phyloP scores from a whole-genome alignment of 2,113 vertebrate genomes.

The Epinephelus cyanopodus region DNA sequence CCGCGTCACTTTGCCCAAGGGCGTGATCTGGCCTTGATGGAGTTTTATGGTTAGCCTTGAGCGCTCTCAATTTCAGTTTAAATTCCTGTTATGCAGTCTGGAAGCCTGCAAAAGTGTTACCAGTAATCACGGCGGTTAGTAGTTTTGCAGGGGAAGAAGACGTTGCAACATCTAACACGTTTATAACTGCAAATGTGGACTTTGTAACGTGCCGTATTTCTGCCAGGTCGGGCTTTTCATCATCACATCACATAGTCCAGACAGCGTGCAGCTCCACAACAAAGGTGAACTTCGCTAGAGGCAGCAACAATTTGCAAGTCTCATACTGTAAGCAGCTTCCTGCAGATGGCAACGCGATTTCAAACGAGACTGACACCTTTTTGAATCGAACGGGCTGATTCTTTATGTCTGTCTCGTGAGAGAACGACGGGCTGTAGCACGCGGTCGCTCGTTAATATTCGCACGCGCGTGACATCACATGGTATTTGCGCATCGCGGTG shows the following conservation, averaged over 20 bases:
- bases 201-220: neutral
- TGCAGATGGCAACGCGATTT: slow-evolving; percentile 52
- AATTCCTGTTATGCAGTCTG: slow-evolving; percentile 31
- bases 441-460: slow-evolving; percentile 44
- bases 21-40: slow-evolving; percentile 58
- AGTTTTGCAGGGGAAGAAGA: slow-evolving; percentile 3
- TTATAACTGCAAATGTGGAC: neutral
- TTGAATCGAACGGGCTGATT: slow-evolving; percentile 11
- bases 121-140: slow-evolving; percentile 5
- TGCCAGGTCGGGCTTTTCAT: neutral
- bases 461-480: slow-evolving; percentile 39
- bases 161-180: neutral
- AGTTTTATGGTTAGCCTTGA: slow-evolving; percentile 46
- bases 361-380: slow-evolving; percentile 29
- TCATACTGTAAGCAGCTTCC: slow-evolving; percentile 21
- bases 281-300: slow-evolving; percentile 34
- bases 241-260: neutral
- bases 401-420: neutral
- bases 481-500: slow-evolving; percentile 41
- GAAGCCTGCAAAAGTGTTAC: slow-evolving; percentile 23
- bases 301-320: slow-evolving; percentile 44
- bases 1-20: slow-evolving; percentile 64
- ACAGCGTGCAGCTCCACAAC: neutral
- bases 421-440: neutral
- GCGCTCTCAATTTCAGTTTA: slow-evolving; percentile 42